Conservation (phyloP, 2,797 vertebrate genomes). For the Mormyrus proboscirostris region DNA sequence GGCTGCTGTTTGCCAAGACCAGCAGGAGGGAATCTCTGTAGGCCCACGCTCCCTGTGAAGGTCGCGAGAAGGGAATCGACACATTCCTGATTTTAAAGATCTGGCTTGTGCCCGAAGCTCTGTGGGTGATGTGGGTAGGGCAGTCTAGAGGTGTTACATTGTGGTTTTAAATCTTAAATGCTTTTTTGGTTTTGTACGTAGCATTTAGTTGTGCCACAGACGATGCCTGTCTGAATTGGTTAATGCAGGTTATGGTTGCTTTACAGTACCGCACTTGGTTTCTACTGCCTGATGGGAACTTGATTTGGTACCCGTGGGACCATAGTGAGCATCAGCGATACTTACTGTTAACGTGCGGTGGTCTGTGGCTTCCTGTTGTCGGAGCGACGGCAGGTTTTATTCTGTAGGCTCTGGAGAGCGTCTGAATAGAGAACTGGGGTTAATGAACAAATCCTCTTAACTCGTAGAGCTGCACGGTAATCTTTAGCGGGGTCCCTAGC, state of each 20-base stretch:
- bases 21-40: not conserved
- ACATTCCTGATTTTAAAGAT: not conserved
- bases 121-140: not conserved
- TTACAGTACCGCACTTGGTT: not conserved
- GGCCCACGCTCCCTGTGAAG: not conserved
- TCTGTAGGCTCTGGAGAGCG: constrained; percentile 20
- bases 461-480: constrained; percentile 34
- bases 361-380: not conserved
- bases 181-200: not conserved
- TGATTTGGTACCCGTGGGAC: not conserved
- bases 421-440: constrained; percentile 41
- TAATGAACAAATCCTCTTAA: constrained; percentile 62
- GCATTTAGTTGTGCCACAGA: not conserved
- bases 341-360: no score
- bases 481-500: constrained; percentile 42
- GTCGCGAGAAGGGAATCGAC: not conserved
- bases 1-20: not conserved
- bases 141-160: not conserved
- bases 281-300: not conserved
- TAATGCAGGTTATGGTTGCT: not conserved
- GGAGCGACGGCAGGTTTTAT: not conserved
- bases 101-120: not conserved
- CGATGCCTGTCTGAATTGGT: not conserved
- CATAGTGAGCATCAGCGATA: not conserved
- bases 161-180: not conserved